phyloP scores from a whole-genome alignment of 2,797 vertebrate species.

The Epinephelus coioides region DNA sequence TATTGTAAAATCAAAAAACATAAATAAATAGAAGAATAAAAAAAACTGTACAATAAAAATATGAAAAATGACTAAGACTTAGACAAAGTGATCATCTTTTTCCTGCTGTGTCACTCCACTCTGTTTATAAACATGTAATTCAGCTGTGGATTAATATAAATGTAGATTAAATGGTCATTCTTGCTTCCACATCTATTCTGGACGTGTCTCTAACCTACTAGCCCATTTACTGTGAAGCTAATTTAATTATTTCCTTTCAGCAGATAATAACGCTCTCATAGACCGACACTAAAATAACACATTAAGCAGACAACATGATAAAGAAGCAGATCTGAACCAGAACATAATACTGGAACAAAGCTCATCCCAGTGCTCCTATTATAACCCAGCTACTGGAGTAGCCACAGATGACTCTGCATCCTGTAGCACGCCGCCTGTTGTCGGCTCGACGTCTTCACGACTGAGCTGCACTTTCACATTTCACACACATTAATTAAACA shows the following conservation, averaged over 20 bases:
- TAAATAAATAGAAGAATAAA: too few species aligned
- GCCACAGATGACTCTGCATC: constrained; percentile 77
- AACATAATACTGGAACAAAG: not conserved
- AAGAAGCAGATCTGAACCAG: not conserved
- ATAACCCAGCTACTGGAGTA: constrained; percentile 18
- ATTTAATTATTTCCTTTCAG: not conserved
- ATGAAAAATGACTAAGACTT: not conserved
- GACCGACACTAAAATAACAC: not conserved
- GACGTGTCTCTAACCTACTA: not conserved
- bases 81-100: not conserved
- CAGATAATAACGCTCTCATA: not conserved
- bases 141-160: not conserved
- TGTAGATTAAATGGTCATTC: not conserved
- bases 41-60: too few species aligned
- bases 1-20: not conserved
- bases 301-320: not conserved
- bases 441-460: not conserved
- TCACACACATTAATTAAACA: not conserved
- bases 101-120: not conserved
- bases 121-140: not conserved
- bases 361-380: constrained; percentile 40
- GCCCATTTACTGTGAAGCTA: not conserved
- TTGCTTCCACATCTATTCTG: not conserved
- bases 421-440: constrained; percentile 16
- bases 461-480: not conserved